Conservation (phyloP, 2,797 vertebrate species). For the Gobio occitaniae region DNA sequence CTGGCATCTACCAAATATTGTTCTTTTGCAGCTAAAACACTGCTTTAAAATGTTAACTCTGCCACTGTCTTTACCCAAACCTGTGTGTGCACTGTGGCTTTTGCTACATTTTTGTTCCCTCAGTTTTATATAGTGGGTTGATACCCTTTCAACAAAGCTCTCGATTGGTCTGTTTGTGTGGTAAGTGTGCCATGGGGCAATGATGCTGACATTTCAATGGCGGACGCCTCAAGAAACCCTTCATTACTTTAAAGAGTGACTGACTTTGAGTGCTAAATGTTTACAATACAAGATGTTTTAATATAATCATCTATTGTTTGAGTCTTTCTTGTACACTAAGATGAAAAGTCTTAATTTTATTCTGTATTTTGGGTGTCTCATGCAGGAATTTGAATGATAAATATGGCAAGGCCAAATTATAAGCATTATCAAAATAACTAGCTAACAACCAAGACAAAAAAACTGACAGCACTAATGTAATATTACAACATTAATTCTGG, state of each 20-base stretch:
- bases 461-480: constrained; percentile 1
- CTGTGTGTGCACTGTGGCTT: not conserved
- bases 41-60: constrained; percentile 1
- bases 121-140: not conserved
- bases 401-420: not conserved
- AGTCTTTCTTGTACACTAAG: constrained; percentile 9
- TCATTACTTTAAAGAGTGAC: constrained; percentile 10
- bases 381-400: not conserved
- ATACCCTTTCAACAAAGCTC: not conserved
- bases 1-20: not conserved
- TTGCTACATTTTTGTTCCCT: not conserved
- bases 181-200: constrained; percentile 26
- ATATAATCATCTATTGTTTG: constrained; percentile 2
- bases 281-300: constrained; percentile 44
- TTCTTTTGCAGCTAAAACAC: not conserved
- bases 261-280: constrained; percentile 2
- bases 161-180: constrained; percentile 26
- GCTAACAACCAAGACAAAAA: not conserved
- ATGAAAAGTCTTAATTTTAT: not conserved
- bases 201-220: constrained; percentile 45
- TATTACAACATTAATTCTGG: constrained; percentile 1
- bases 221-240: constrained; percentile 47
- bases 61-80: not conserved
- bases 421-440: constrained; percentile 1
- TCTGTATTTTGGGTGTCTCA: not conserved